Evolutionary conservation across 2,797 vertebrate species (phyloP), one percentile per base, ranked within the genome.

Genomic region (Arctocebus calabarensis): DNA sequence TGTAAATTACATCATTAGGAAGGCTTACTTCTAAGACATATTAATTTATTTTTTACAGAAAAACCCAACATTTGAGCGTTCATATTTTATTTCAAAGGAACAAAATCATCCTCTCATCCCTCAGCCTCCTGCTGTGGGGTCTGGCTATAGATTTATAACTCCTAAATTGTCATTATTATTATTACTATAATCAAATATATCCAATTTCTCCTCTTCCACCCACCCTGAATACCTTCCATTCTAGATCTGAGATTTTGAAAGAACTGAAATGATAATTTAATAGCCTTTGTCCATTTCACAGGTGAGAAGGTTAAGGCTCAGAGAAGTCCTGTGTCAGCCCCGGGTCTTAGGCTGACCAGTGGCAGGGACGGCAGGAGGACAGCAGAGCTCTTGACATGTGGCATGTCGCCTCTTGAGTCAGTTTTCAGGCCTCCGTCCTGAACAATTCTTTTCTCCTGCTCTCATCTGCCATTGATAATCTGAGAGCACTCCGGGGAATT

Each of bases 301-400:
- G 40, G 40, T 32, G 5, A 55, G 86, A 88, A 91, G 89, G 19
- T 55, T 34, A 78, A 93, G 95, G 55, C 40, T 20, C 29, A 73
- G 16, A 22, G 3, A 71, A 74, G 92, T 62, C n/a, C 7, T 4
- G 1, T 12, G 12, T 57, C 3, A 34, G 40, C 6, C 29, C 29
- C 7, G 52, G 43, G 20, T 7, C 61, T 3, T 14, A 0, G 5
- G 45, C 0, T n/a, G 40, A 29, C 0, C 1, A 6, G 22, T 14
- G 12, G 13, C 5, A 27, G 55, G 22, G 14, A 22, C 7, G 32
- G 37, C 7, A 4, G 9, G 5, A 3, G 45, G n/a, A 17, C 1
- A 0, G 0, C 10, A n/a, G 52, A n/a, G 25, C 61, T n/a, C 40
- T 14, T 7, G 45, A 2, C 32, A 19, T 0, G 1, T 29, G 2